Evolutionary conservation across 2,888 invertebrate genomes (phyloP).

Genomic region (Cephus sareptanus): DNA sequence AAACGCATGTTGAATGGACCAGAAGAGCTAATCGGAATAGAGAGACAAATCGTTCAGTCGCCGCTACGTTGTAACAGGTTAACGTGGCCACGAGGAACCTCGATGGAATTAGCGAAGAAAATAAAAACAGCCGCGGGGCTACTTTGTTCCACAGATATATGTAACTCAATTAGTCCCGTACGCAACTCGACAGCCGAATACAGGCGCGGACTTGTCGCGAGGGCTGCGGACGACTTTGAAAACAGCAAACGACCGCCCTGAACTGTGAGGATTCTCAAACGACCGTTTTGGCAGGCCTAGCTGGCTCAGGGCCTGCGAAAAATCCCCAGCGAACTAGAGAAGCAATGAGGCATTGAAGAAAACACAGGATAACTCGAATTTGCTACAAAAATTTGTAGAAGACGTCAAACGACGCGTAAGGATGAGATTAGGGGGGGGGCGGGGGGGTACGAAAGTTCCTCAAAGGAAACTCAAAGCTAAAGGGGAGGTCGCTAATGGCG

Average conservation of each 20-base stretch:
- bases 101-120: background rate
- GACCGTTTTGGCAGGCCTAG: slow-evolving; percentile 25
- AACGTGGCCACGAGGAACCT: background rate
- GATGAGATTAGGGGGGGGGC: accelerated
- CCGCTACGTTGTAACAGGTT: background rate
- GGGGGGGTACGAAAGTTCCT: background rate
- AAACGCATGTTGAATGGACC: no score
- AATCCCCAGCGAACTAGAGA: background rate
- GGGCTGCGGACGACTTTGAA: background rate
- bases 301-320: slow-evolving; percentile 26
- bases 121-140: background rate
- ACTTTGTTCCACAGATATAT: background rate
- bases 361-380: background rate
- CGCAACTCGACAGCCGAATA: background rate
- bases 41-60: no score
- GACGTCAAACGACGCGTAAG: no score
- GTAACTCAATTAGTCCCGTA: background rate
- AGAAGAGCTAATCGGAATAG: no score
- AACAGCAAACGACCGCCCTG: background rate
- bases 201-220: background rate
- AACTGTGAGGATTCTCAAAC: slow-evolving; percentile 10
- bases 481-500: background rate
- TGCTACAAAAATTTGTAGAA: background rate
- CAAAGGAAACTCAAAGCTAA: background rate
- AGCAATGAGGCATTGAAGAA: background rate